Evolutionary conservation across 1,140 invertebrate species (phyloP), one percentile per base, ranked within the genome.

Genomic region (Schmidtea mediterranea): DNA sequence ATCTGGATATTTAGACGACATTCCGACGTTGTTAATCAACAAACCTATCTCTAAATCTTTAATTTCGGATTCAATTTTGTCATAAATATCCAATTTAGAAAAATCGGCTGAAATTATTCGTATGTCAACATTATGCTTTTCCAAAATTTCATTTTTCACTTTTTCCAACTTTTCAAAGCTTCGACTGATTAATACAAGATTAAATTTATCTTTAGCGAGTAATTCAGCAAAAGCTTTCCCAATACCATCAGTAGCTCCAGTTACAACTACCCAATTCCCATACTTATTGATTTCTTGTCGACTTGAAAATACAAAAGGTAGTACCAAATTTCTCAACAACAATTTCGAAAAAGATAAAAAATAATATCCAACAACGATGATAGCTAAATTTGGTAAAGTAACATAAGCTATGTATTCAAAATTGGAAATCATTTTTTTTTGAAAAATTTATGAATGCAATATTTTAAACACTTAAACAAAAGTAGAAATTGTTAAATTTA

Each of bases 21-120:
- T 75, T 2, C 87, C 89, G 0, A 90, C 86, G 68, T 94, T 95
- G 63, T 97, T 97, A 3, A 95, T 74, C 65, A 32, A 21, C 8
- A 40, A 2, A 38, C 3, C 10, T 2, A 43, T 22, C n/a, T 36
- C 41, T 9, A 54, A 54, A 57, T 70, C 69, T 59, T 9, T 94
- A 68, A n/a, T 86, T 76, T 1, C 82, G 84, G 51, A 92, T 76
- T 59, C 75, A 66, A 43, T 56, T 63, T 59, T 62, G 55, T 16
- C 18, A 2, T 19, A 43, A 13, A 50, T 43, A 13, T 49, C 22
- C 10, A 40, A 5, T 38, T 21, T 15, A 19, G 16, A 3, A 18
- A 51, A 32, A 26, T 15, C 36, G 15, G 16, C 16, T 26, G 39
- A 41, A 19, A 41, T 41, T 52, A 16, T n/a, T 19, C 15, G 2